These are phyloP conservation scores for Ctenochaetus hawaiiensis DNA, from an alignment of 2,797 vertebrate species.

Conservation along the genomic window DNA sequence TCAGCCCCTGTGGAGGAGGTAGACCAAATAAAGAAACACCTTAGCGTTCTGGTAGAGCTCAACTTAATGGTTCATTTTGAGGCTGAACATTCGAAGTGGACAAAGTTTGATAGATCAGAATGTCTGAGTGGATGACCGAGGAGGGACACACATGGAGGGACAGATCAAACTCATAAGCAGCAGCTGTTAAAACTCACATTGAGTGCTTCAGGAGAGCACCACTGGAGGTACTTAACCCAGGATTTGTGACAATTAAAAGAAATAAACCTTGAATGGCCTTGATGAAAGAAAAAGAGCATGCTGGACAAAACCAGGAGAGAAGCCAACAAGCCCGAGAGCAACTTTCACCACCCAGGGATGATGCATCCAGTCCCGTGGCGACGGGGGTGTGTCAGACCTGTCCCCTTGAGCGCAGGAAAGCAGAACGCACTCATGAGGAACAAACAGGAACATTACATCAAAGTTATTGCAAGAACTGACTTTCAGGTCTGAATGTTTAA, in stretches of 20 bases:
- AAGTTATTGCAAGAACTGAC: not conserved
- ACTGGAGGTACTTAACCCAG: no score
- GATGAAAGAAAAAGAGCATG: not conserved
- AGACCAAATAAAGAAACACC: not conserved
- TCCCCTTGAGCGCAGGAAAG: conserved; percentile 3
- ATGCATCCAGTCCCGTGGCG: conserved; percentile 41
- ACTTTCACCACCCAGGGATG: conserved; percentile 16
- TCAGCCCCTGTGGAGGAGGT: not conserved
- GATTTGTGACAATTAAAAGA: no score
- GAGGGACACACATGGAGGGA: no score
- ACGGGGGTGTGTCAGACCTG: conserved; percentile 56
- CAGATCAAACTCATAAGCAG: no score
- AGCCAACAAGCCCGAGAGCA: not conserved
- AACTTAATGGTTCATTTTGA: not conserved
- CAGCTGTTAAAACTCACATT: no score
- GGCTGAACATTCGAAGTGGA: no score
- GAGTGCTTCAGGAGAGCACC: not conserved
- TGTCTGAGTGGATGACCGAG: no score
- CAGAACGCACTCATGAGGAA: conserved; percentile 31
- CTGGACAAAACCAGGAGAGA: not conserved
- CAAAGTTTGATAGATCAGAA: no score
- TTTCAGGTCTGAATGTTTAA: conserved; percentile 1
- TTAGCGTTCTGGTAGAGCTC: not conserved
- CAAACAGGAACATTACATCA: conserved; percentile 26
- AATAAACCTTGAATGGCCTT: not conserved